These are phyloP conservation scores for Heteromyza rotundicornis DNA, from an alignment of 2,888 invertebrate species.

Conservation along the genomic window DNA sequence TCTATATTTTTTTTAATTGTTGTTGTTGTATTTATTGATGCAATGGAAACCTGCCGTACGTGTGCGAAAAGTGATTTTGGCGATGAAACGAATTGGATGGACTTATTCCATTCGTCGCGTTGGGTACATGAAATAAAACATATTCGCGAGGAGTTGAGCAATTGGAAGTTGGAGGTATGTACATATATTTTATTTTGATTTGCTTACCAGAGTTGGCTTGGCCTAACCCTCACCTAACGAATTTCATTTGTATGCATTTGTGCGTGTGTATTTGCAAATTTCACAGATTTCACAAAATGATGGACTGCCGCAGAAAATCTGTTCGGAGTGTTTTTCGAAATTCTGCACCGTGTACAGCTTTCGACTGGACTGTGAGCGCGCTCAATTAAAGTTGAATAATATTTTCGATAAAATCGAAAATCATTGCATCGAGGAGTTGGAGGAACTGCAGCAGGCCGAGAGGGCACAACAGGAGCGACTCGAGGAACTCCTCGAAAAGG, in stretches of 20 bases:
- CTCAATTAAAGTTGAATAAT: conserved; percentile 49
- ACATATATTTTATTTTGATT: no score
- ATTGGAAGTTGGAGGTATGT: conserved; percentile 54
- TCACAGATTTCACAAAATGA: conserved; percentile 50
- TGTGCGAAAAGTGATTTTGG: conserved; percentile 58
- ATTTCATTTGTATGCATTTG: no score
- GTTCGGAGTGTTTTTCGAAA: conserved; percentile 54
- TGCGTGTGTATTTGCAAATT: not conserved
- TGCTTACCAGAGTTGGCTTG: no score
- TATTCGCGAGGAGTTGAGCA: conserved; percentile 48
- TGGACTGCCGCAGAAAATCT: conserved; percentile 55
- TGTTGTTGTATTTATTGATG: no score
- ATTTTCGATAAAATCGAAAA: conserved; percentile 56
- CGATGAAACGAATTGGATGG: conserved; percentile 51
- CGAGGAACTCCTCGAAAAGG: no score
- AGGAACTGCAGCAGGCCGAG: not conserved
- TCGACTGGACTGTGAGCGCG: conserved; percentile 49
- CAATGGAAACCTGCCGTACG: conserved; percentile 57
- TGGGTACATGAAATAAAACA: conserved; percentile 49
- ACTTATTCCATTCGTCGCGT: conserved; percentile 50
- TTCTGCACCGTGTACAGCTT: conserved; percentile 51
- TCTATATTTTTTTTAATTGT: no score
- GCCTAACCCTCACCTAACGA: no score
- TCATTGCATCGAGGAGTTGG: conserved; percentile 39
- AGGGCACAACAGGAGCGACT: no score